Evolutionary conservation across 2,113 vertebrate species (phyloP), one percentile per base, ranked within the genome.

Genomic region (Sula dactylatra): DNA sequence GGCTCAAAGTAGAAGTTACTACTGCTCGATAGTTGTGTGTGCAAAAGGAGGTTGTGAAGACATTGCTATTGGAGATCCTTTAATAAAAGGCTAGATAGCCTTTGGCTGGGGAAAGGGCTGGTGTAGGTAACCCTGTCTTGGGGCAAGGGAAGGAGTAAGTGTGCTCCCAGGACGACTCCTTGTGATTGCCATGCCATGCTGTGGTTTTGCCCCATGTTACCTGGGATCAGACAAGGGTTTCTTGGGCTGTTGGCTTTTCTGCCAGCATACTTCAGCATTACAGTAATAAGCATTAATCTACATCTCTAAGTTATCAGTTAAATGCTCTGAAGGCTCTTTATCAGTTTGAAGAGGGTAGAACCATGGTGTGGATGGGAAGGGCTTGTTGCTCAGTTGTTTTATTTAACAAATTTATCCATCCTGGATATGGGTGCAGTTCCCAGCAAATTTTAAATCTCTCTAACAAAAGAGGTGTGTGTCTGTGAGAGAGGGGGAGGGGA

Each of bases 121-220:
- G 19, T 50, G 13, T 50, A 49, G 42, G 32, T 67, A 42, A 38
- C 5, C 1, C 2, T 74, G 29, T 8, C 16, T 12, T 13, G 29
- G 44, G 36, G 21, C 16, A 38, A 58, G 31, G 27, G 8, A 59
- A 82, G 32, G 34, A 62, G 9, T 0, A 0, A 32, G 21, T 29
- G 29, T 1, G 6, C 10, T 73, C 45, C 32, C 0, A 1, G n/a
- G 13, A 26, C 2, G 1, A 2, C 34, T 45, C 16, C n/a, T 44
- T 20, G 16, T 1, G 13, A n/a, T 81, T 58, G 15, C 31, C 11
- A 1, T 47, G 47, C 12, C 1, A 0, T 71, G 85, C 36, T 65
- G 45, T 66, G 61, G 7, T 44, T 82, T 90, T 86, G 11, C 4
- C 34, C 25, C 3, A 0, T 38, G 32, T 56, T 61, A 11, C 54